Evolutionary conservation across 1,140 invertebrate species (phyloP).

Genomic region (Leptopilina boulardi): DNA sequence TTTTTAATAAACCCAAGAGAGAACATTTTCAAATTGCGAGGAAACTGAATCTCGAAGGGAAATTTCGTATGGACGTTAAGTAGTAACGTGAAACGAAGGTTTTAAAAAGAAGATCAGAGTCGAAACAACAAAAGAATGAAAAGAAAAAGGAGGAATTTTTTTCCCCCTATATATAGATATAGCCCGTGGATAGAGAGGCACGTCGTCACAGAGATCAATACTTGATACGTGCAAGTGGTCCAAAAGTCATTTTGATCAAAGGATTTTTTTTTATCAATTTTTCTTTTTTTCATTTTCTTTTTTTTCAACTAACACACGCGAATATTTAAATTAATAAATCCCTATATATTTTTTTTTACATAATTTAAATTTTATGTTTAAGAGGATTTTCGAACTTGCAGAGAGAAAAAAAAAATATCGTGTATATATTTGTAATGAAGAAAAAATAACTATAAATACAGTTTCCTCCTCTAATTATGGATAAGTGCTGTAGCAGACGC

Average conservation of each 20-base stretch:
- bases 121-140: neutral
- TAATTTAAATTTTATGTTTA: neutral
- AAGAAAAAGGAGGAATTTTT: neutral
- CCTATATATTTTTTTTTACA: neutral
- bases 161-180: neutral
- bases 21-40: neutral
- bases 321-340: neutral
- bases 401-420: neutral
- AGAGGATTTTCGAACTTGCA: neutral
- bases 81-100: neutral
- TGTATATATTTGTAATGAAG: neutral
- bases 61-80: neutral
- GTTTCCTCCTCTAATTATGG: constrained; percentile 30
- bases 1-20: neutral
- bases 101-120: constrained; percentile 9
- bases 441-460: neutral
- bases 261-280: neutral
- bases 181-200: neutral
- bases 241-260: neutral
- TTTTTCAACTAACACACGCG: neutral
- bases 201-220: constrained; percentile 50
- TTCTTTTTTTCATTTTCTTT: neutral
- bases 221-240: constrained; percentile 39
- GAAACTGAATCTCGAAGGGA: neutral
- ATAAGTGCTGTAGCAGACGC: constrained; percentile 21